Base-by-base conservation (phyloP, 2,888 invertebrate species). In the Conomelus anceps region DNA sequence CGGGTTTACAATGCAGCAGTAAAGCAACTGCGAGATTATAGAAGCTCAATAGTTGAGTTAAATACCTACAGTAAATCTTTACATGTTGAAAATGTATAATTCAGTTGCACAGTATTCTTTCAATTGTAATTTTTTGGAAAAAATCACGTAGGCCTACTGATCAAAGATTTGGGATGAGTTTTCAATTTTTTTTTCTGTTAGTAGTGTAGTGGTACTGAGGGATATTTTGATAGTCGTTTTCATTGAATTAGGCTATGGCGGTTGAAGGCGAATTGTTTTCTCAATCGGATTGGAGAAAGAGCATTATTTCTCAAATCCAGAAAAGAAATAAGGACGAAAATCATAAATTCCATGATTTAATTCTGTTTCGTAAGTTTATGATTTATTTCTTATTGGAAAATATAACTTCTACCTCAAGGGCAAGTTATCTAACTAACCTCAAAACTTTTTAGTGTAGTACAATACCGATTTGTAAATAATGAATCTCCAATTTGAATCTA, bases 321-420 rank as follows among this genome's bases (percentile, higher is more conserved):
- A 95, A 95, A 90, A 95, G 98, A 92, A 97, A 98, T 93, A 96
- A 95, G 93, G 94, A 94, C 90, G 96, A 98, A 94, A 96, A 96
- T 23, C 93, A 95, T 90, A 95, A 96, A 92, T 98, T 97, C 93
- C 96, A 96, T 92, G 97, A 97, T 92, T 95, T 98, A 91, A 96
- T 98, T 92, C 93, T 95, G 91, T 96, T 97, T 93, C 97, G 97
- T 98, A 95, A 96, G 97, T 95, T 90, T 22, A 90, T 91, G 63
- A 91, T 89, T 91, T 90, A 87, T 91, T 84, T 88, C 85, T 86
- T 89, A 85, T 22, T 84, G 86, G 17, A 86, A 22, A 34, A 86
- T 86, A 87, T 85, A 22, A 26, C 23, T 63, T 17, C 4, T 24
- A 24, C 89, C 22, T 84, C 87, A 88, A 88, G 89, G 88, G 24